phyloP scores from a whole-genome alignment of 2,797 vertebrate genomes.

The Phoxinus dragarum region DNA sequence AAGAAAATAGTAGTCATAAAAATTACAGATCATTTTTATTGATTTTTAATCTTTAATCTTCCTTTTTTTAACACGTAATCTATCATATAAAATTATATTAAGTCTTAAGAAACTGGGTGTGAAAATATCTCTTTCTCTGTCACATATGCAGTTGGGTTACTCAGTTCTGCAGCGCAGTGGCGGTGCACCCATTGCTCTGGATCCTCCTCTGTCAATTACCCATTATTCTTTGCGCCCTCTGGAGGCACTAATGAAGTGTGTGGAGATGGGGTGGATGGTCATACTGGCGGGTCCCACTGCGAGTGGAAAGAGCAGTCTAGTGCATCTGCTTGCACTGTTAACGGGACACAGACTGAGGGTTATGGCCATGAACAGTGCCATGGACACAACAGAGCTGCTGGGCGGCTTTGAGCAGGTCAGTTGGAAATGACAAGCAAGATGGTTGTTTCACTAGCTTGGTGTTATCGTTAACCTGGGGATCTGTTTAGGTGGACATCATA shows the following conservation, averaged over 20 bases:
- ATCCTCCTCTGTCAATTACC: constrained; percentile 84
- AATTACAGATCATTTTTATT: too few species aligned
- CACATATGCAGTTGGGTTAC: constrained; percentile 84
- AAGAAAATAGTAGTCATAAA: too few species aligned
- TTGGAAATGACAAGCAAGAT: rapidly evolving
- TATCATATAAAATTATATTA: not conserved
- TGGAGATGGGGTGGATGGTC: constrained; percentile 97
- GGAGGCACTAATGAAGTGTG: constrained; percentile 95
- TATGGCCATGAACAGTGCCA: constrained; percentile 96
- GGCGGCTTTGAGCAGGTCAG: constrained; percentile 96
- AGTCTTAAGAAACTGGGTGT: not conserved
- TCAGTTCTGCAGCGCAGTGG: constrained; percentile 89
- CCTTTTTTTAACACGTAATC: not conserved
- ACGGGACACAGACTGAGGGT: constrained; percentile 89
- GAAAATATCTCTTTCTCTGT: not conserved
- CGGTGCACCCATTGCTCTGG: constrained; percentile 76
- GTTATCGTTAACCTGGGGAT: not conserved
- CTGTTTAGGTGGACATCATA: constrained; percentile 88
- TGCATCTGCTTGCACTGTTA: constrained; percentile 90
- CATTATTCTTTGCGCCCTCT: constrained; percentile 89
- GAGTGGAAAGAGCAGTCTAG: constrained; percentile 92
- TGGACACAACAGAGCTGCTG: constrained; percentile 96
- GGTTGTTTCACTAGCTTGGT: not conserved
- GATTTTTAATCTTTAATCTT: not conserved
- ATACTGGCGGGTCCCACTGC: constrained; percentile 92